phyloP scores from a whole-genome alignment of 2,113 vertebrate genomes.

The Noturus placidus region DNA sequence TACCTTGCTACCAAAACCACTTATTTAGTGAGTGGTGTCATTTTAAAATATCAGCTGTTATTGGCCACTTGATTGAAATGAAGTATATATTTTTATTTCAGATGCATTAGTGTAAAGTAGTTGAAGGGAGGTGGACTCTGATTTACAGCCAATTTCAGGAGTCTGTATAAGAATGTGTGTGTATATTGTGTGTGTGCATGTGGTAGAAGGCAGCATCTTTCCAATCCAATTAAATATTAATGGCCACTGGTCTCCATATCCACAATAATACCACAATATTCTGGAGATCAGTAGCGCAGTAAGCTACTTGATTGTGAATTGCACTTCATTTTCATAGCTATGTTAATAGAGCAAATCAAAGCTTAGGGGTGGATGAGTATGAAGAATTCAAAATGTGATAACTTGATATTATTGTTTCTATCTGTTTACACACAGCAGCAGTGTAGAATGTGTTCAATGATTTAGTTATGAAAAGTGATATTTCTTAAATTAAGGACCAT shows the following conservation, averaged over 20 bases:
- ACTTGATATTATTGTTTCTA: neutral
- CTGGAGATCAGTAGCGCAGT: conserved; percentile 57
- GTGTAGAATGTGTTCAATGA: neutral
- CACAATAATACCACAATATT: conserved; percentile 65
- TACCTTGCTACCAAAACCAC: neutral
- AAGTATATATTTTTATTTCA: conserved; percentile 8
- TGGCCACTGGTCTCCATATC: conserved; percentile 59
- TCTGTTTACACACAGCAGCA: neutral
- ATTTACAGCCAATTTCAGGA: conserved; percentile 39
- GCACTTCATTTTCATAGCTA: conserved; percentile 44
- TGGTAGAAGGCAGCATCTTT: conserved; percentile 36
- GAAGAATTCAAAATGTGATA: neutral
- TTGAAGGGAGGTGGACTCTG: conserved; percentile 34
- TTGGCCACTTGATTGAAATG: conserved; percentile 6
- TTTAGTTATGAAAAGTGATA: neutral
- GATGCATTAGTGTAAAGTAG: conserved; percentile 33
- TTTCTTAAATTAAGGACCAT: neutral
- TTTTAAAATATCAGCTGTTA: conserved; percentile 26
- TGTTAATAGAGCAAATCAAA: conserved; percentile 24
- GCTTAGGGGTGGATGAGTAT: neutral
- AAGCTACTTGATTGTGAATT: conserved; percentile 50
- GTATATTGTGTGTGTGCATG: conserved; percentile 11
- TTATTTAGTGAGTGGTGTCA: conserved; percentile 8
- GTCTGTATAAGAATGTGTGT: conserved; percentile 26
- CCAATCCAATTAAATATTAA: conserved; percentile 63